Base-by-base conservation (phyloP, 2,113 vertebrate species). In the Acanthochromis polyacanthus region DNA sequence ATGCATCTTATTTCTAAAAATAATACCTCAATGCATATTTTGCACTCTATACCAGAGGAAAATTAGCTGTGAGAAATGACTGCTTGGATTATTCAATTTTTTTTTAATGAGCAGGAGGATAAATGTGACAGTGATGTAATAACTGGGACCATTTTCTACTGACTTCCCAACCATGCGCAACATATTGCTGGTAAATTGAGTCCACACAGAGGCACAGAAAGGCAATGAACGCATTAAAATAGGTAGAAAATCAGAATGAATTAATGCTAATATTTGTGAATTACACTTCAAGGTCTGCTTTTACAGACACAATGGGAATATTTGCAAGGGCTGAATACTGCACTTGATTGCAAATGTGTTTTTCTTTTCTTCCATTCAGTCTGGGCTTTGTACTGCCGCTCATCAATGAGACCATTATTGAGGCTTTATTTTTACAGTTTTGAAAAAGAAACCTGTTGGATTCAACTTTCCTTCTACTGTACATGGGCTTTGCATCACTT, bases 1-100 rank as follows among this genome's bases (percentile, higher is more conserved):
- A 66, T 28, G 66, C 36, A 73, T 77, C 58, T 80, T 4, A 66
- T 58, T 78, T 80, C 51, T 48, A 65, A 86, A 83, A 83, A 74
- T 74, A 76, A 64, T n/a, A 28, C 30, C 61, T 59, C 19, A 3
- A 65, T 25, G 19, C 40, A 67, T n/a, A 58, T 57, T 48, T 67
- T 23, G 28, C 7, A 23, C 30, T 43, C 6, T 65, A 61, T 63
- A 22, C 4, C 19, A 6, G 11, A 58, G 10, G 16, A 32, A 16
- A 62, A 60, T 71, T 58, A 60, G 32, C 28, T 2, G 51, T 19
- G 10, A 51, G 6, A 63, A 72, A 66, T 53, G 17, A 59, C 48
- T 28, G 40, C 14, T 43, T 15, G 0, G 12, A 12, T 43, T 43
- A 15, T 43, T 43, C 14, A 12, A 4, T 30, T 30, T 40, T 40